Evolutionary conservation across 2,888 invertebrate genomes (phyloP).

Genomic region (Eristalis intricaria): DNA sequence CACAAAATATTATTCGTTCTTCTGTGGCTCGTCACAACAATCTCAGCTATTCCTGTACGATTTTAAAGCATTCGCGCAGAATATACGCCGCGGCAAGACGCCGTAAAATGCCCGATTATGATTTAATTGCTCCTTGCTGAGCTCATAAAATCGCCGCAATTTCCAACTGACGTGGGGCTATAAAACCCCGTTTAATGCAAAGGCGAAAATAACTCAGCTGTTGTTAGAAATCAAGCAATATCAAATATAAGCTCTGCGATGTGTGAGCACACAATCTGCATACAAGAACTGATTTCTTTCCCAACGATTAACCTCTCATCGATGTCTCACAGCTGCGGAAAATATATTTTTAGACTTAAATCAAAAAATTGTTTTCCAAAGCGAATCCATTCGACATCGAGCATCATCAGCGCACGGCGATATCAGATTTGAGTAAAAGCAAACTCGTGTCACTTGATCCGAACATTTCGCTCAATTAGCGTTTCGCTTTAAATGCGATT

Average conservation of each 20-base stretch:
- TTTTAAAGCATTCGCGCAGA: too few relatives aligned
- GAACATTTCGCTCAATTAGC: constrained; percentile 6
- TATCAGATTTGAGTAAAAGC: constrained; percentile 20
- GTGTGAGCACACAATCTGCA: neutral
- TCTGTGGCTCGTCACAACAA: too few relatives aligned
- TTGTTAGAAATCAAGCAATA: neutral
- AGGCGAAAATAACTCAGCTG: neutral
- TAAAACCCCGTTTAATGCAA: neutral
- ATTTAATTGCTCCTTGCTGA: too few relatives aligned
- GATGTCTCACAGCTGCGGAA: neutral
- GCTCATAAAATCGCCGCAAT: neutral
- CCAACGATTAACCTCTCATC: neutral
- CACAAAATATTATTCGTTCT: too few relatives aligned
- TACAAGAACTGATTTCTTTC: neutral
- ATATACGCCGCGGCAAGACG: too few relatives aligned
- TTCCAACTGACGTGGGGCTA: neutral
- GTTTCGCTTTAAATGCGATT: neutral
- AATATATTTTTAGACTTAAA: neutral
- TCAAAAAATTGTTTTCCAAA: neutral
- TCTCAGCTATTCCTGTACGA: too few relatives aligned
- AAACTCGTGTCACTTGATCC: constrained; percentile 25
- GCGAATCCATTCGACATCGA: neutral
- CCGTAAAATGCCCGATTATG: too few relatives aligned
- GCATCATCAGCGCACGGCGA: neutral
- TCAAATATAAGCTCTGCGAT: neutral